A percentile compares a stretch with the other conserved stretches of the same genome.
Conservation (phyloP, 1,140 invertebrate species). For the Brachionus calyciflorus region DNA sequence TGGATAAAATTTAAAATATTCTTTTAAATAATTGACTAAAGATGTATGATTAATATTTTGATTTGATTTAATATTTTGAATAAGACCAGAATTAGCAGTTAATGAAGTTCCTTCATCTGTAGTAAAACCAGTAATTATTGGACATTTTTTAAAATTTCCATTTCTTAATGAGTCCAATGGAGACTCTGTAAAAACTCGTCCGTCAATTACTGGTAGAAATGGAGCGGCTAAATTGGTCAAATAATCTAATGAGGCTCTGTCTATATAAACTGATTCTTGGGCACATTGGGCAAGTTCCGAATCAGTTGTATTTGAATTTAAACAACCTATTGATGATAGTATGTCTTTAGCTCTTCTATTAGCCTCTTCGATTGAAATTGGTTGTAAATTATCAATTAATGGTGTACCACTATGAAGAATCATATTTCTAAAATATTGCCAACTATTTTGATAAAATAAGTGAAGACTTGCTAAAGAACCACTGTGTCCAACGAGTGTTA, state of each 20-base stretch:
- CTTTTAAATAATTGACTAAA: conserved; percentile 54
- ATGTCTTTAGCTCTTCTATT: not conserved
- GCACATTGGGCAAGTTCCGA: not conserved
- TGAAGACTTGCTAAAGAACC: conserved; percentile 87
- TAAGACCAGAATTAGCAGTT: conserved; percentile 1
- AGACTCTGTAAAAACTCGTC: not conserved
- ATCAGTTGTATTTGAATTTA: not conserved
- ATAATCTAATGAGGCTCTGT: not conserved
- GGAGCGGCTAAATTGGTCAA: not conserved
- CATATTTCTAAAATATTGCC: conserved; percentile 80
- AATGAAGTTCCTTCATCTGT: conserved; percentile 73
- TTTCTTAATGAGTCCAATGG: conserved; percentile 53
- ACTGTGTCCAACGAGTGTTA: conserved; percentile 52
- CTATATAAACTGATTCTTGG: not conserved
- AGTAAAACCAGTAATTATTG: conserved; percentile 85
- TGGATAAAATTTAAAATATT: conserved; percentile 78
- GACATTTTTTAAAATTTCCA: conserved; percentile 89
- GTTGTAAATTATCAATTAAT: conserved; percentile 80
- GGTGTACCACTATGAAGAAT: conserved; percentile 66
- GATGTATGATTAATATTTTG: conserved; percentile 50
- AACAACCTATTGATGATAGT: not conserved
- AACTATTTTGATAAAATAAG: conserved; percentile 77
- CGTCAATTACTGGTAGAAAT: conserved; percentile 36
- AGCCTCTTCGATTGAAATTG: conserved; percentile 63
- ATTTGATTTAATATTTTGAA: conserved; percentile 53